Base-by-base conservation (phyloP, 1,140 invertebrate species). In the Stenopsyche tienmushanensis region DNA sequence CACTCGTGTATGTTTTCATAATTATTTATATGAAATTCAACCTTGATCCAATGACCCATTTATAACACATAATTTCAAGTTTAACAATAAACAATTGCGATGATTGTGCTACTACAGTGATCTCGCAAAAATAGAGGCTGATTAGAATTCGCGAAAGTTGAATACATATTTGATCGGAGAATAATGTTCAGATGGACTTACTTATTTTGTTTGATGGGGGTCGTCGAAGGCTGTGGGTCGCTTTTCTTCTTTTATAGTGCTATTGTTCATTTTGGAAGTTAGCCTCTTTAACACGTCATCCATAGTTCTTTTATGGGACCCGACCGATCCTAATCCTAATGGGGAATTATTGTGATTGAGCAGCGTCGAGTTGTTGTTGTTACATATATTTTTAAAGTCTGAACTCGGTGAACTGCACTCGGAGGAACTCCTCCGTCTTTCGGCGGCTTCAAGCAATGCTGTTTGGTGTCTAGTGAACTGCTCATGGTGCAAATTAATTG, bases 261-360 rank as follows among this genome's bases (percentile, higher is more conserved):
- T 87, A 73, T 82, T 86, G 70, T 88, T 87, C 82, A 89, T 90
- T 77, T 91, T 92, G 62, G 89, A 90, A 53, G 89, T 90, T 70
- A 92, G 80, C 74, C 88, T 83, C 76, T 91, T 91, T n/a, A 92
- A 81, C 3, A 92, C 90, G 80, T 92, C 89, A 80, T 92, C 90
- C 90, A 92, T 91, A n/a, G 89, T 88, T 72, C 88, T 79, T 74
- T 88, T 80, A 64, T 83, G 80, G 7, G 83, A 75, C 9, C 72
- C 72, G 1, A 73, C 76, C 3, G 80, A 71, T 26, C 78, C 78
- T 65, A 81, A 72, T 17, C 67, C 67, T 10, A 70, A 47, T 0
- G 67, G 64, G 54, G 80, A 77, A 63, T 73, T 82, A 72, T 74
- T 82, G 74, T 75, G 78, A 67, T 78, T 82, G 72, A 79, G 73